phyloP scores from a whole-genome alignment of 2,888 invertebrate species.

The Bhutanitis thaidina region DNA sequence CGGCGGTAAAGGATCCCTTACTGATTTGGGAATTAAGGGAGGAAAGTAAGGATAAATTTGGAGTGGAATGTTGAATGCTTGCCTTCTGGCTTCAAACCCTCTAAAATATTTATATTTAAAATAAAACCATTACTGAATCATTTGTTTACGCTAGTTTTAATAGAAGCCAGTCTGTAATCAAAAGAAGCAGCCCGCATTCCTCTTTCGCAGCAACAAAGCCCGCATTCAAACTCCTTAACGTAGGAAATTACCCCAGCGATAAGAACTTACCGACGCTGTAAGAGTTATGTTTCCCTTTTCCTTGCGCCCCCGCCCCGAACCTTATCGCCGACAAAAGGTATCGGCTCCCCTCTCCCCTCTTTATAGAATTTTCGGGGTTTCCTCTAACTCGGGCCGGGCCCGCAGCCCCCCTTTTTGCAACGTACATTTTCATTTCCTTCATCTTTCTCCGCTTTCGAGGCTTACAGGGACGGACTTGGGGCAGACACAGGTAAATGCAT shows the following conservation, averaged over 20 bases:
- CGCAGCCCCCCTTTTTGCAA: constrained; percentile 70
- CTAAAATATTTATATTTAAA: no score
- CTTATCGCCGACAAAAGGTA: constrained; percentile 75
- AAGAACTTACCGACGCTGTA: constrained; percentile 63
- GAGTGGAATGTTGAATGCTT: no score
- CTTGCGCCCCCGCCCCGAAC: constrained; percentile 35
- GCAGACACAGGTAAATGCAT: neutral
- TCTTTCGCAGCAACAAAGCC: constrained; percentile 10
- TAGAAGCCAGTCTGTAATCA: constrained; percentile 1
- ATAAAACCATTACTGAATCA: no score
- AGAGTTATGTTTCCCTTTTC: constrained; percentile 67
- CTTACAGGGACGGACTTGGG: constrained; percentile 45
- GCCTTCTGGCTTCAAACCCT: no score
- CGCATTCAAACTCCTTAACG: constrained; percentile 13
- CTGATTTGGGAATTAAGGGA: no score
- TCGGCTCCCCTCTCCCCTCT: constrained; percentile 55
- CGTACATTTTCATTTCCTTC: constrained; percentile 80
- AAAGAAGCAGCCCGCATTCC: constrained; percentile 13
- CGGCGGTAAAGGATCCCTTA: no score
- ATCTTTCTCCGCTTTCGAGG: constrained; percentile 75
- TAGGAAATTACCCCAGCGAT: constrained; percentile 69
- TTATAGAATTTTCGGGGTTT: constrained; percentile 75
- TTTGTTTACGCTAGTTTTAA: no score
- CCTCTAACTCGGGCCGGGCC: constrained; percentile 38
- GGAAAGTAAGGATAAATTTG: no score